Evolutionary conservation across 2,113 vertebrate species (phyloP), one percentile per base, ranked within the genome.

Genomic region (Tursiops truncatus): DNA sequence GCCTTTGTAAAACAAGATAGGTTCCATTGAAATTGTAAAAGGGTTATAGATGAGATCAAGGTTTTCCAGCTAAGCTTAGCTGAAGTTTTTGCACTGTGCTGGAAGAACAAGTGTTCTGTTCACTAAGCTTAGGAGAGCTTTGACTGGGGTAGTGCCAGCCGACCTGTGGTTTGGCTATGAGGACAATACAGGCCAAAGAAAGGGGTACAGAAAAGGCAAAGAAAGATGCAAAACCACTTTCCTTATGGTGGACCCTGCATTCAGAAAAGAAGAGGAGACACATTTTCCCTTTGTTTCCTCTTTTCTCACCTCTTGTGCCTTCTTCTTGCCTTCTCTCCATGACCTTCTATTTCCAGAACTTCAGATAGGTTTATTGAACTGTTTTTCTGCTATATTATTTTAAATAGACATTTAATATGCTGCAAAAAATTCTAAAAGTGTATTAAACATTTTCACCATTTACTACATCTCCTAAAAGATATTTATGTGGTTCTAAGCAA

Each of bases 401-500:
- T 41, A 80, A 94, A 80, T 44, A 84, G 77, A 71, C 44, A 2
- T 47, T 79, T 76, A 44, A 63, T 60, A 47, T 38, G 31, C 44
- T 38, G 12, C 58, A 73, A 88, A 83, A 33, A 20, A 58, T 62
- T 82, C 31, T 76, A 73, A 91, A 91, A 89, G 26, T 2, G 7
- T 60, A 58, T 85, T 84, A 88, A 84, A 20, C 18, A 81, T 58
- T 89, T 88, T 63, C 58, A 84, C 18, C 20, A 67, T 50, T 93
- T 95, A 73, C 65, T 85, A 41, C 7, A 76, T 41, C 50, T 91
- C n/a, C 44, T 93, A 74, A 53, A 85, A 93, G 28, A 70, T 33
- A 73, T 76, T 60, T 83, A 68, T 58, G 20, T 85, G 33, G 18
- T 58, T 86, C 92, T 73, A 60, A 96, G 58, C 65, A 96, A 68